Conservation (phyloP, 2,888 invertebrate genomes). For the Barypeithes pellucidus region DNA sequence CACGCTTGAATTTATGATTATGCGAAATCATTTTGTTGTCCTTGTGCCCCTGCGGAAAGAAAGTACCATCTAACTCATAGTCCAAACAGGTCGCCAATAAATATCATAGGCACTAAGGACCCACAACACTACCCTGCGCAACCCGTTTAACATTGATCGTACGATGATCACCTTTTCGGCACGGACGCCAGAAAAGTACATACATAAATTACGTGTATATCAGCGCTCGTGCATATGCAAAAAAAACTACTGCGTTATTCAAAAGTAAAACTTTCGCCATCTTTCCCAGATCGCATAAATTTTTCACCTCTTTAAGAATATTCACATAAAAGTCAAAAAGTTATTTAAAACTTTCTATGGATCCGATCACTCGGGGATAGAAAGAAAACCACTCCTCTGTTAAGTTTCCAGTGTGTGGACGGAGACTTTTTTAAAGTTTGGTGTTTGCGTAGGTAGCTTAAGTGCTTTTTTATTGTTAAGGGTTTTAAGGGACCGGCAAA, state of each 20-base stretch:
- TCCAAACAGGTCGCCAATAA: too few relatives aligned
- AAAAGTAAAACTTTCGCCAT: slow-evolving; percentile 32
- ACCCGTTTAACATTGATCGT: too few relatives aligned
- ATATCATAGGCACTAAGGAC: too few relatives aligned
- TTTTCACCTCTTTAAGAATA: slow-evolving; percentile 39
- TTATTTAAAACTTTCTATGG: slow-evolving; percentile 47
- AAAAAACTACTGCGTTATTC: slow-evolving; percentile 28
- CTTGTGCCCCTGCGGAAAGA: too few relatives aligned
- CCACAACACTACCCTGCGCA: too few relatives aligned
- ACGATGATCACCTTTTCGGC: too few relatives aligned
- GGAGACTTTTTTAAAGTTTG: slow-evolving; percentile 16
- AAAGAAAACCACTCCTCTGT: slow-evolving; percentile 21
- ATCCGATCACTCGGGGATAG: slow-evolving; percentile 30
- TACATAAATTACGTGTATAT: neutral
- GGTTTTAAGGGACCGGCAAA: neutral
- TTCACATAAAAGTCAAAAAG: slow-evolving; percentile 46
- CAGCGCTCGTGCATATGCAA: neutral
- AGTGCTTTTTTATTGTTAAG: slow-evolving; percentile 28
- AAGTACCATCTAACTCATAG: too few relatives aligned
- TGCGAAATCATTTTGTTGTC: too few relatives aligned
- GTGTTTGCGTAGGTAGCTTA: slow-evolving; percentile 26
- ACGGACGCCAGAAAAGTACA: too few relatives aligned
- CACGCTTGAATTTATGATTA: too few relatives aligned
- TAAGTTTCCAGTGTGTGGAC: slow-evolving; percentile 13
- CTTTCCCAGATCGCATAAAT: slow-evolving; percentile 35